phyloP scores from a whole-genome alignment of 1,140 invertebrate species.

The Triops cancriformis region DNA sequence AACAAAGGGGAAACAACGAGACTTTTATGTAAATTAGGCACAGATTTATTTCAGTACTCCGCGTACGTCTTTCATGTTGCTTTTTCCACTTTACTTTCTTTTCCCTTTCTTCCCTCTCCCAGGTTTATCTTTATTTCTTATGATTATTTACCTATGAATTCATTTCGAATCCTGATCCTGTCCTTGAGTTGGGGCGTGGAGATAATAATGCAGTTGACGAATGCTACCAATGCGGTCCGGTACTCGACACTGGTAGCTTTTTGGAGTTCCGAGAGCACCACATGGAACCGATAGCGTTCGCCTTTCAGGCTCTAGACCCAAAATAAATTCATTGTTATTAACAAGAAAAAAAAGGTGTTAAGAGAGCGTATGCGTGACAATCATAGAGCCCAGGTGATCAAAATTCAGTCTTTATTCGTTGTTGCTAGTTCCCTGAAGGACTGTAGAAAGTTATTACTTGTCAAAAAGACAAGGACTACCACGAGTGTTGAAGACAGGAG shows the following conservation, averaged over 20 bases:
- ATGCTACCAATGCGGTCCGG: conserved; percentile 79
- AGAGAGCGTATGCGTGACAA: not conserved
- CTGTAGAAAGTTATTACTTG: too few relatives aligned
- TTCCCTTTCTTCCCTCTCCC: too few relatives aligned
- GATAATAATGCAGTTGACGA: conserved; percentile 92
- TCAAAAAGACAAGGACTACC: not conserved
- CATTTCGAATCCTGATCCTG: conserved; percentile 76
- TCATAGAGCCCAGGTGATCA: not conserved
- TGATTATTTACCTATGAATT: conserved; percentile 73
- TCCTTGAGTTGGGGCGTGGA: conserved; percentile 78
- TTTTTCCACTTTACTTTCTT: not conserved
- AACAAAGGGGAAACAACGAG: not conserved
- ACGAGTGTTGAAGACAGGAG: not conserved
- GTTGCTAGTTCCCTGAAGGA: too few relatives aligned
- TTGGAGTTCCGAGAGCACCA: conserved; percentile 78
- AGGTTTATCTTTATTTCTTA: not conserved
- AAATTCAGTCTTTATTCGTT: too few relatives aligned
- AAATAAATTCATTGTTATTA: too few relatives aligned
- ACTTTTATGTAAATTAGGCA: not conserved
- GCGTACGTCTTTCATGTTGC: not conserved
- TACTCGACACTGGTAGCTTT: conserved; percentile 70
- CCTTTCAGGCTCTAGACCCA: conserved; percentile 60
- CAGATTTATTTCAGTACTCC: not conserved
- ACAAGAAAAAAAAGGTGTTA: too few relatives aligned
- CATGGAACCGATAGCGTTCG: conserved; percentile 74